Base-by-base conservation (phyloP, 1,140 invertebrate species). In the Ceratosolen solmsi region DNA sequence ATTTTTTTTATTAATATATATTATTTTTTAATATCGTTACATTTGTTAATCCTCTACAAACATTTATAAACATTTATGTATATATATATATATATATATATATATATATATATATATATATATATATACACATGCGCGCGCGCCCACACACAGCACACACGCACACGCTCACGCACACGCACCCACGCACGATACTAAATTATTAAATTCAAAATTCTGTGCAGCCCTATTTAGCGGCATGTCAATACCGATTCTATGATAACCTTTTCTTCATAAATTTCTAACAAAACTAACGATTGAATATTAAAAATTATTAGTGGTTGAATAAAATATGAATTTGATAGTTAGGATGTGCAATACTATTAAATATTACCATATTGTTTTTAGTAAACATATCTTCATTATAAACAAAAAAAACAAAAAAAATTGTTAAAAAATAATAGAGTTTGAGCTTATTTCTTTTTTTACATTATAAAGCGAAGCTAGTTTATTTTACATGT, bases 361-460 rank as follows among this genome's bases (percentile, higher is more conserved):
- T 36, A 63, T 27, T 54, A 79, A 72, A 72, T 72, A 20, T n/a
- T n/a, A n/a, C n/a, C n/a, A n/a, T n/a, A n/a, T n/a, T n/a, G n/a
- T n/a, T n/a, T n/a, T n/a, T 58, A 49, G 25, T 73, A 63, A 73
- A 1, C n/a, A 38, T 60, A 60, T 60, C 46, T 30, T 70, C 36
- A 33, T 51, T 54, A 49, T 25, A 22, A 73, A 58, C 46, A n/a
- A 41, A 68, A n/a, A n/a, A n/a, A n/a, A n/a, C n/a, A n/a, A n/a
- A n/a, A n/a, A n/a, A n/a, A n/a, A 81, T 56, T 58, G 38, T 81
- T 1, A 56, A 36, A 58, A 75, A 22, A 60, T 75, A 20, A 46
- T 82, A 78, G n/a, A 36, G 15, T 46, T 77, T 72, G 65, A 77
- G 75, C 68, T 78, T 82, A 54, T 7, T 75, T 27, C 27, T 56